Evolutionary conservation across 2,797 vertebrate genomes (phyloP), one percentile per base, ranked within the genome.

Genomic region (Neosilurus hyrtlii): DNA sequence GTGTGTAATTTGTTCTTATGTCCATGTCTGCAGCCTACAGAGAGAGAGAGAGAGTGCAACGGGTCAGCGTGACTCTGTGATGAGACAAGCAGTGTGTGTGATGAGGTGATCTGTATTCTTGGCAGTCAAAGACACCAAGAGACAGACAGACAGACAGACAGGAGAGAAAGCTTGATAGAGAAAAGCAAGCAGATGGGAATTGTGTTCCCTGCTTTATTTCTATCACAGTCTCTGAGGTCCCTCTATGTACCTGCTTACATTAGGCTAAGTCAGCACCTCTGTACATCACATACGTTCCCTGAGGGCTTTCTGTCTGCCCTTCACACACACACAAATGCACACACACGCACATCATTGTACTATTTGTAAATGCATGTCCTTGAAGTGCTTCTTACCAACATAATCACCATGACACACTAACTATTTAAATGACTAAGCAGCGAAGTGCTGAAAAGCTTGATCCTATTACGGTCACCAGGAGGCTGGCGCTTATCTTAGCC

Each of bases 201-300:
- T 61, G 20, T 67, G 67, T 76, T 78, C 74, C 71, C 68, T 70
- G 65, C 65, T 84, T 80, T 63, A 76, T 83, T 52, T 78, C 57
- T 22, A 82, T 85, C 37, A 77, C 86, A 81, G 63, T 75, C 20
- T 77, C 43, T 12, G 76, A 26, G 16, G 24, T 81, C 63, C 57
- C 49, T 76, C 18, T 75, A 86, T 84, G 82, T 84, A 87, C 86
- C 77, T 74, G n/a, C 74, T 86, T 62, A 84, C 84, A 85, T 88
- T 85, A 88, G 26, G 70, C 81, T 76, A 68, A 84, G 68, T 88
- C 83, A 82, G 65, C 79, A 79, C 59, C 73, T 79, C 67, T 79
- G 67, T 43, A 57, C 49, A 65, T 76, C 75, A 82, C 52, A 14
- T 22, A 62, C 57, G 15, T 62, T 62, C 57, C 74, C 59, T 22